Evolutionary conservation across 2,113 vertebrate species (phyloP).

Genomic region (Pachycephala philippinensis): DNA sequence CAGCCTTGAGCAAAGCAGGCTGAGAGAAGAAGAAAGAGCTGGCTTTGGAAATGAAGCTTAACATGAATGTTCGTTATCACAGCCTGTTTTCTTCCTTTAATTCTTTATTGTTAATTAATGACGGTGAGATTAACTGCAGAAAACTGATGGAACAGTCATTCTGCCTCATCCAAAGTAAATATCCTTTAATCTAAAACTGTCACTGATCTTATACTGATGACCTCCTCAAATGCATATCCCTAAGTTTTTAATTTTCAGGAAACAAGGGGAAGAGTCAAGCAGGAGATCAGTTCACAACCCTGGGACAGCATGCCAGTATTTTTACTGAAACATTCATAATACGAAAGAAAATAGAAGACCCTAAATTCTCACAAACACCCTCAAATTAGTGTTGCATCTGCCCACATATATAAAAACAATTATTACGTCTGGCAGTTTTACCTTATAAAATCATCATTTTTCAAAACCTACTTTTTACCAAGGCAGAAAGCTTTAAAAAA

Average conservation of each 20-base stretch:
- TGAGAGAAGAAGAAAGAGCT: not conserved
- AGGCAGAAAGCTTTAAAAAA: not conserved
- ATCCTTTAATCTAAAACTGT: not conserved
- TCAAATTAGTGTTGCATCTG: not conserved
- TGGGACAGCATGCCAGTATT: not conserved
- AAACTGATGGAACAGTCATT: slow-evolving; percentile 6
- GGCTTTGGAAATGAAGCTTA: slow-evolving; percentile 7
- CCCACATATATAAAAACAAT: not conserved
- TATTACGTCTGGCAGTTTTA: not conserved
- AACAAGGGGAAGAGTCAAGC: not conserved
- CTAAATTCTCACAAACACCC: not conserved
- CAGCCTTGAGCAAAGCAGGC: slow-evolving; percentile 29
- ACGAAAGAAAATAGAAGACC: not conserved
- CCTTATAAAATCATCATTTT: not conserved
- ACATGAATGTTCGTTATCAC: not conserved
- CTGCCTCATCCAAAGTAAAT: slow-evolving; percentile 13
- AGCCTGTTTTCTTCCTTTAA: not conserved
- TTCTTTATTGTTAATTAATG: slow-evolving; percentile 28
- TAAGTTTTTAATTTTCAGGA: slow-evolving; percentile 1
- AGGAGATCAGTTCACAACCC: not conserved
- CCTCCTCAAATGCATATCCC: not conserved
- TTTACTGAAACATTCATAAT: not conserved
- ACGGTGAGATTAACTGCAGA: not conserved
- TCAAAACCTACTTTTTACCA: not conserved
- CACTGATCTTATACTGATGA: not conserved